Percentiles rank a stretch among this genome's conserved stretches.
Conservation (phyloP, 1,140 invertebrate species). For the Drosophila eugracilis region DNA sequence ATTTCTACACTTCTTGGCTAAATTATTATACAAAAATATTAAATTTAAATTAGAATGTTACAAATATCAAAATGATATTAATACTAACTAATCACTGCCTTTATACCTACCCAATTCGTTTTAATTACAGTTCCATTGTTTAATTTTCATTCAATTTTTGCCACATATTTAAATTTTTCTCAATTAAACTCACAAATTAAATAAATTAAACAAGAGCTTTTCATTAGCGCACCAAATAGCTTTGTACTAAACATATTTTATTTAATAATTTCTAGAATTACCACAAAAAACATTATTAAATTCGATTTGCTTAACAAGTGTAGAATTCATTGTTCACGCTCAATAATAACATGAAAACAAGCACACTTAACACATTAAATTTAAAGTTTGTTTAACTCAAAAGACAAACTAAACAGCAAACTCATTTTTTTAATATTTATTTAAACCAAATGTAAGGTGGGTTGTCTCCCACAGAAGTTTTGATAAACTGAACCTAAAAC, state of each 20-base stretch:
- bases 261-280: neutral
- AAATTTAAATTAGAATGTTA: too few species aligned
- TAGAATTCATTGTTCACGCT: neutral
- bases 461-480: neutral
- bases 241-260: neutral
- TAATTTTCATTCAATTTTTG: too few species aligned
- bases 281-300: neutral
- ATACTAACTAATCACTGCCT: too few species aligned
- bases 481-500: slow-evolving; percentile 9
- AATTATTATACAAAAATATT: too few species aligned
- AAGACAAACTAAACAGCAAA: neutral
- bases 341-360: neutral
- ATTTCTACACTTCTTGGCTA: too few species aligned
- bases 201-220: neutral
- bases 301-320: neutral
- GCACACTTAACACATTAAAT: neutral
- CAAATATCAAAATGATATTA: too few species aligned
- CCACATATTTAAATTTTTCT: too few species aligned
- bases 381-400: neutral
- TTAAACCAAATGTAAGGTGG: neutral
- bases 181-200: too few species aligned
- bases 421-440: neutral
- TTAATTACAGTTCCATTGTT: neutral
- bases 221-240: neutral
- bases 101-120: too few species aligned